A percentile compares a stretch with the other conserved stretches of the same genome.
These are phyloP conservation scores for Sitta europaea DNA, from an alignment of 2,113 vertebrate species.

Conservation along the genomic window DNA sequence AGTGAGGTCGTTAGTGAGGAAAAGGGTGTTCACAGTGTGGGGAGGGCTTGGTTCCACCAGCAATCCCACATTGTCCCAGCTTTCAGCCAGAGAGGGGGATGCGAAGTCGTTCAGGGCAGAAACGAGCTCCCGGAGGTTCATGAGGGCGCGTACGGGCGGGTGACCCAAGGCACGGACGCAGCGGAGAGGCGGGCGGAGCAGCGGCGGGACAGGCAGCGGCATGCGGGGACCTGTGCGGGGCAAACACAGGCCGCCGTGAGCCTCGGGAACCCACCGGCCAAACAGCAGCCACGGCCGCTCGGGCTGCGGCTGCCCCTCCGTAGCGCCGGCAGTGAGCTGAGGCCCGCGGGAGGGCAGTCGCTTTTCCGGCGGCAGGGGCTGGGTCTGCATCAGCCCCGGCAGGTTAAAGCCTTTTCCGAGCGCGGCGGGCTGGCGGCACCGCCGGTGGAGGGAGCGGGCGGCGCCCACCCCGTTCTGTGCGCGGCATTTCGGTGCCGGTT, in stretches of 20 bases:
- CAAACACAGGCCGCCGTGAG: neutral
- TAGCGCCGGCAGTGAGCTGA: accelerated
- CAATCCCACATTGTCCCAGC: constrained; percentile 95
- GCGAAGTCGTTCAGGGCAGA: constrained; percentile 82
- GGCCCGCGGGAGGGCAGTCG: accelerated
- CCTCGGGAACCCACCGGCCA: accelerated
- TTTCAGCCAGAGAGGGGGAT: constrained; percentile 85
- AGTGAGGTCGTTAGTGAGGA: constrained; percentile 91
- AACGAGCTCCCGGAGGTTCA: constrained; percentile 83
- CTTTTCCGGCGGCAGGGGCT: neutral
- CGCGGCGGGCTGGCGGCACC: neutral
- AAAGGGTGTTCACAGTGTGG: constrained; percentile 77
- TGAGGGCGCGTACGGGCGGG: constrained; percentile 11
- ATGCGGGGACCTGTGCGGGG: neutral
- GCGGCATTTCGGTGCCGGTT: neutral
- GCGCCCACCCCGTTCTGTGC: neutral
- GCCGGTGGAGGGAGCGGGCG: too few species aligned
- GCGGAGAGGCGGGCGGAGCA: neutral
- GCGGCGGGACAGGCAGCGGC: neutral
- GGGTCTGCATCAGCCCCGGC: neutral
- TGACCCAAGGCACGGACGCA: neutral
- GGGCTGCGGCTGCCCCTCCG: neutral
- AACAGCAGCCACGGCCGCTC: accelerated
- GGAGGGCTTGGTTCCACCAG: constrained; percentile 87
- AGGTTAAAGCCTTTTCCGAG: neutral